Base-by-base conservation (phyloP, 2,797 vertebrate genomes). In the Clarias fuscus region DNA sequence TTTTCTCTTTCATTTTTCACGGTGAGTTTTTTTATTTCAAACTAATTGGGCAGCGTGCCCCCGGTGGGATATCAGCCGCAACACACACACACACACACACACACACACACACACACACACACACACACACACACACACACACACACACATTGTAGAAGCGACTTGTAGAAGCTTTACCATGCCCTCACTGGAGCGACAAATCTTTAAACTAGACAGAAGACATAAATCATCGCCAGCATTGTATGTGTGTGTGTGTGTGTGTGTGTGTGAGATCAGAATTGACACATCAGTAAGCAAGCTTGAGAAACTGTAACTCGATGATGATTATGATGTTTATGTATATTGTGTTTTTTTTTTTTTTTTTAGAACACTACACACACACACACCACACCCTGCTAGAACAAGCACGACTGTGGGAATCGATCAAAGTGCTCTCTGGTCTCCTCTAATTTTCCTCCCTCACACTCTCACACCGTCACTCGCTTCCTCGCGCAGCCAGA, bases 41-140 rank as follows among this genome's bases (percentile, higher is more conserved):
- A 94, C 93, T 93, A 95, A 95, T 94, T 94, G 93, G 92, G 90
- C 87, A 93, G 88, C 77, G 77, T 62, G n/a, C 67, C 75, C 92
- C 90, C 90, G 72, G 83, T 43, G 53, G 91, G 92, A 90, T 83
- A 86, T 86, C 89, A 61, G 18, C 27, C 37, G 43, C 30, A 75
- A 65, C 58, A 48, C 71, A 81, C 70, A 48, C 14, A 59, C 75
- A 56, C 56, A 37, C 14, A 59, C 75, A 56, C 56, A 37, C 14
- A 59, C 75, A 56, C 56, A 37, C 14, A 59, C 75, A 56, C 56
- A 37, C 14, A 59, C 75, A 56, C 56, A 37, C 14, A 59, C 75
- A 56, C 56, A 37, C 14, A 59, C 75, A 56, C 56, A 37, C 14
- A 59, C 75, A 56, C 56, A 37, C n/a, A 65, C 58, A 48, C 71